These are phyloP conservation scores for Triplophysa yarkandensis DNA, from an alignment of 2,797 vertebrate species.

Conservation along the genomic window DNA sequence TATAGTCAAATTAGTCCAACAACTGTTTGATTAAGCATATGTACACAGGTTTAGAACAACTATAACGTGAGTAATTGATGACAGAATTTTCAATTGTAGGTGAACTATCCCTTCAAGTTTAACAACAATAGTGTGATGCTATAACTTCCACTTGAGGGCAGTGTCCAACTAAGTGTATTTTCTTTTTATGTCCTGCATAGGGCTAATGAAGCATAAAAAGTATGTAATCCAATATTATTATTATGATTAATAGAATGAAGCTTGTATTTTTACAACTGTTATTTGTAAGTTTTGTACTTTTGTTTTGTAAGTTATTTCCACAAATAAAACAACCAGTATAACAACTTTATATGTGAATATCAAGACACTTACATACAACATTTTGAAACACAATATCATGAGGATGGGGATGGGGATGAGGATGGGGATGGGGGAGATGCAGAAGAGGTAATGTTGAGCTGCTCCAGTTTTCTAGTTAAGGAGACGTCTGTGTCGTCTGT, in stretches of 20 bases:
- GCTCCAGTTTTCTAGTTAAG: slow-evolving; percentile 79
- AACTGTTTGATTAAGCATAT: too few species aligned
- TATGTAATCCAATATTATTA: too few species aligned
- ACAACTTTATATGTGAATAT: slow-evolving; percentile 38
- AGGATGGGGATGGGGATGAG: too few species aligned
- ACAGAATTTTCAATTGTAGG: too few species aligned
- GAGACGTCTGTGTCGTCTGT: slow-evolving; percentile 65
- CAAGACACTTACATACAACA: slow-evolving; percentile 11
- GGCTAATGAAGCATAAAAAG: background rate
- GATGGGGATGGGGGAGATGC: slow-evolving; percentile 37
- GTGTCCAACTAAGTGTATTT: background rate
- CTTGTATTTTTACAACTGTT: too few species aligned
- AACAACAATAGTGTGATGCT: background rate
- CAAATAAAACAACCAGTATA: background rate
- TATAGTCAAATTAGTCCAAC: too few species aligned
- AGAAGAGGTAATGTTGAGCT: slow-evolving; percentile 76
- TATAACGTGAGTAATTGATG: too few species aligned
- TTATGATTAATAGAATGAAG: too few species aligned
- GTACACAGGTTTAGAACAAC: too few species aligned
- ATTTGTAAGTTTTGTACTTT: too few species aligned
- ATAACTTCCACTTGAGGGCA: slow-evolving; percentile 2
- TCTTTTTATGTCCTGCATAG: background rate
- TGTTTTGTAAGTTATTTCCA: background rate
- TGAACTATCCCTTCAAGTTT: too few species aligned
- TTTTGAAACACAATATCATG: slow-evolving; percentile 15